Base-by-base conservation (phyloP, 2,888 invertebrate genomes). In the Nebria brevicollis region DNA sequence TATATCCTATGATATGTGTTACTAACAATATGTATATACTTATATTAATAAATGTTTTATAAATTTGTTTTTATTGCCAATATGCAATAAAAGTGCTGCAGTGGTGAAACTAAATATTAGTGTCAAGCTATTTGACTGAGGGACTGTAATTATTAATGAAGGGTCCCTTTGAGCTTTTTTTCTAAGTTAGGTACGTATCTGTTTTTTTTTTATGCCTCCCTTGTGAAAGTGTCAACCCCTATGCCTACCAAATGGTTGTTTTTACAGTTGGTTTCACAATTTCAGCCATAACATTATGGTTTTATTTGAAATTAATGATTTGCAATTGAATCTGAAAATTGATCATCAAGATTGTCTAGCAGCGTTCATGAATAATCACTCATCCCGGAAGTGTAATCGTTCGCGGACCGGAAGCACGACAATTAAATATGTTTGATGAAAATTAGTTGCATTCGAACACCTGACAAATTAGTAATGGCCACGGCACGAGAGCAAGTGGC, bases 341-440 rank as follows among this genome's bases (percentile, higher is more conserved):
- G 54, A 54, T 54, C 54, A 54, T 54, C 54, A 54, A 54, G 54
- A 54, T 54, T 54, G 54, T 54, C 54, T 8, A 13, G 54, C 54
- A 54, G 54, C 13, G 54, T 54, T 2, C 54, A 54, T 54, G 54
- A 43, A 73, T 42, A 34, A 34, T n/a, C 73, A 20, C 73, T 73
- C 73, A 73, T 73, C 43, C 73, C 42, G 73, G 43, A 73, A 73
- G 20, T 54, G 54, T 54, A 54, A 54, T 54, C 54, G 54, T 54
- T 54, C 13, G 54, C 54, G 54, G 4, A 54, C 54, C 54, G 54
- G 54, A 54, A 54, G 8, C 54, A 54, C 54, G 7, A 54, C 54
- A 54, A 54, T 54, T 54, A 54, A 54, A 54, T 54, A 54, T 8
- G 54, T 54, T 54, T 54, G 54, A 54, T 54, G 4, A 54, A 42